Base-by-base conservation (phyloP, 1,140 invertebrate species). In the Trichoplusia ni region DNA sequence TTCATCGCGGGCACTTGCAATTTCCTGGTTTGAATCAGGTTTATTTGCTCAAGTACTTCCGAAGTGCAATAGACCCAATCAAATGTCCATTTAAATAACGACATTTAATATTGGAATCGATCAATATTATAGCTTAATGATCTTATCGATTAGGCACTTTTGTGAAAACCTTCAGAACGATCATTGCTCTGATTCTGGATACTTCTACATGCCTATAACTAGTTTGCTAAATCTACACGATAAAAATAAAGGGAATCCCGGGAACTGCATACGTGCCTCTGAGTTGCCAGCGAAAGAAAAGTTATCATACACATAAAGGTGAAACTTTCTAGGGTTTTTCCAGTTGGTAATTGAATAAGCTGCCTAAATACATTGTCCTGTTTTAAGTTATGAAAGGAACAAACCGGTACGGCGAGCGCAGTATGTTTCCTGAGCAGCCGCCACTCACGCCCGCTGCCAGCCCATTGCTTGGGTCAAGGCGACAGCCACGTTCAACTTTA, bases 381-480 rank as follows among this genome's bases (percentile, higher is more conserved):
- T 38, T 51, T 62, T 49, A 37, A 51, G 53, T 54, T 14, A 62
- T 53, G 56, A 56, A 67, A 67, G 40, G 59, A 46, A 47, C 27
- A 62, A 62, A 62, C 40, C 42, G 49, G 58, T 67, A 40, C 23
- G 33, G 33, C 59, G 58, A 29, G 31, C 42, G 51, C 63, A 35
- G 38, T 27, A 46, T 35, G 51, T 56, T 67, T 61, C 65, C 65
- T 56, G 38, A 31, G 23, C 42, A 38, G 46, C 29, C 47, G 58
- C 44, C 51, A 46, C 13, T 65, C 46, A 64, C 44, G 58, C 33
- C 59, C 49, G 40, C 37, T 29, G 59, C 35, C 51, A 69, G 60
- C 61, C 40, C 64, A 64, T 33, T 62, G 65, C 49, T 56, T 54
- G 65, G 72, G 69, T 71, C 72, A 75, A 75, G 69, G 69, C 27